Percentiles rank a stretch among this genome's conserved stretches.
Conservation (phyloP, 2,797 vertebrate species). For the Chiloscyllium punctatum region DNA sequence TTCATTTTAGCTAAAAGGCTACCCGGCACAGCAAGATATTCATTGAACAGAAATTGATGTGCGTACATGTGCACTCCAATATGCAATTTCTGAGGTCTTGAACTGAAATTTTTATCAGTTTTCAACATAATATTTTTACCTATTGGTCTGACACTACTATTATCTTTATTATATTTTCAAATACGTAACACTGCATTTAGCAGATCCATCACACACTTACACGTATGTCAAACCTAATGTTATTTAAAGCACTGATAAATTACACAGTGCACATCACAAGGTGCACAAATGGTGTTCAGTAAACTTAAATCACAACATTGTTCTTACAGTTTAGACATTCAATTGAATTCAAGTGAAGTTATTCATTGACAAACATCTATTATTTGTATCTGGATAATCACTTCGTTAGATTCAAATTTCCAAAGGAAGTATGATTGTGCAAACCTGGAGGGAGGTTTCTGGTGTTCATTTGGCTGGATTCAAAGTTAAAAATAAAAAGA, state of each 20-base stretch:
- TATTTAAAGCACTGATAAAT: constrained; percentile 6
- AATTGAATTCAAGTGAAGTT: not conserved
- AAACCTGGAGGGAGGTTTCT: too few species aligned
- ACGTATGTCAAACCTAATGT: not conserved
- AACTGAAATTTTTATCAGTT: not conserved
- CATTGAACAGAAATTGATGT: not conserved
- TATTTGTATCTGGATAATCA: not conserved
- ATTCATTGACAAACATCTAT: not conserved
- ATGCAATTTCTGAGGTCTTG: constrained; percentile 11
- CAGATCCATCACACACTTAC: not conserved
- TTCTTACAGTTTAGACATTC: not conserved
- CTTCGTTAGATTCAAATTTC: not conserved
- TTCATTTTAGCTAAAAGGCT: not conserved
- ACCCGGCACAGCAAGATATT: not conserved
- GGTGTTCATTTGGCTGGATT: too few species aligned
- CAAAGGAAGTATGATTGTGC: too few species aligned
- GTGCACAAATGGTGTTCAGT: not conserved
- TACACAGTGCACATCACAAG: not conserved
- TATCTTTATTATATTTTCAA: constrained; percentile 26
- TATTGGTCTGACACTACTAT: not conserved
- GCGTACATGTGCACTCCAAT: not conserved
- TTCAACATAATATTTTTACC: constrained; percentile 13
- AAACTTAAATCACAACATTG: not conserved
- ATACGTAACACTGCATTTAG: not conserved
- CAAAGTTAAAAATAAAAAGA: too few species aligned